Conservation (phyloP, 2,113 vertebrate species). For the Sander lucioperca region DNA sequence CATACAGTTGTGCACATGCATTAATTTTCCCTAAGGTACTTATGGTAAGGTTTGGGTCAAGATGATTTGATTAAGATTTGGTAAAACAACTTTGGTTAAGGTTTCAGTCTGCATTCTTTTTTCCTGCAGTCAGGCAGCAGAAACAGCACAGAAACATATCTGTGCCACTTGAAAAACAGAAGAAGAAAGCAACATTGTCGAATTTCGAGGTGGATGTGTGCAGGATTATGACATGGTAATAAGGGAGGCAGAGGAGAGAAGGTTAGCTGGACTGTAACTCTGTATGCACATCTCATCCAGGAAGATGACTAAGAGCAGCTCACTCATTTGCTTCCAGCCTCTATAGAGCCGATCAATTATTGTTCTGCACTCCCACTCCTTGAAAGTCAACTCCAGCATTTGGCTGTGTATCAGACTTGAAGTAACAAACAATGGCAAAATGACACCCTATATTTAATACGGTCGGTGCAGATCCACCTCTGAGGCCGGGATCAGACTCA, state of each 20-base stretch:
- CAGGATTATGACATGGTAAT: slow-evolving; percentile 45
- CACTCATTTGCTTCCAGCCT: slow-evolving; percentile 51
- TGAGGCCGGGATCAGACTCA: background rate
- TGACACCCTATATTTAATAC: slow-evolving; percentile 2
- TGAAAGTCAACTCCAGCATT: slow-evolving; percentile 57
- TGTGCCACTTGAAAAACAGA: slow-evolving; percentile 8
- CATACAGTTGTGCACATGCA: background rate
- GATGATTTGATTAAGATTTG: background rate
- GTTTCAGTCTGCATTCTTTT: background rate
- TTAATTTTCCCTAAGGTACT: background rate
- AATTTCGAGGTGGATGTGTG: slow-evolving; percentile 16
- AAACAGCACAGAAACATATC: background rate
- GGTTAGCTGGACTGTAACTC: slow-evolving; percentile 39
- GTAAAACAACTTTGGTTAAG: background rate
- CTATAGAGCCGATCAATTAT: slow-evolving; percentile 58
- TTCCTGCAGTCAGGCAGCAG: background rate
- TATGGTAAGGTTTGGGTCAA: background rate
- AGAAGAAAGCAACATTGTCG: background rate
- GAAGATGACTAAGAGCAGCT: slow-evolving; percentile 51
- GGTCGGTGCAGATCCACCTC: background rate
- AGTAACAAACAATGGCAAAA: slow-evolving; percentile 31
- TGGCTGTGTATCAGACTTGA: slow-evolving; percentile 19
- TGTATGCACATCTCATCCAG: slow-evolving; percentile 45
- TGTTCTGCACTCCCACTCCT: slow-evolving; percentile 36
- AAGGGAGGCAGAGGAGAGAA: slow-evolving; percentile 24